Conservation (phyloP, 2,113 vertebrate genomes). For the Pimephales promelas region DNA sequence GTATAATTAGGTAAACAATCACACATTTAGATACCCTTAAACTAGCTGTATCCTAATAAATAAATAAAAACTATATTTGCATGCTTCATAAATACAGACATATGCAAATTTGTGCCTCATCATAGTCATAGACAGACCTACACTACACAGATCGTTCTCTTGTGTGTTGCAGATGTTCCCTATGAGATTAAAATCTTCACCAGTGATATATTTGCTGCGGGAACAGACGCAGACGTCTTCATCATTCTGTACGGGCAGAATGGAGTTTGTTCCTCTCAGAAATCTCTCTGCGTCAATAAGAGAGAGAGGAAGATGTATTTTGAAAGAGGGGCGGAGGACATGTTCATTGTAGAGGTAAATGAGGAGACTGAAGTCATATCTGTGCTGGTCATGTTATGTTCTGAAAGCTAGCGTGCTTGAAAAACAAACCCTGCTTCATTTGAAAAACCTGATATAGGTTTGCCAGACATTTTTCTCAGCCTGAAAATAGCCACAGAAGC, state of each 20-base stretch:
- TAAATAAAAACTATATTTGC: background rate
- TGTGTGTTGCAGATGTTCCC: conserved; percentile 83
- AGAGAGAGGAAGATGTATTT: conserved; percentile 92
- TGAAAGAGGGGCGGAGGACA: conserved; percentile 88
- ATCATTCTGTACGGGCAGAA: conserved; percentile 88
- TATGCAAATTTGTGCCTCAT: background rate
- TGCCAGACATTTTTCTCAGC: too few relatives aligned
- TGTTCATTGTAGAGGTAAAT: conserved; percentile 92
- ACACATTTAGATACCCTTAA: too few relatives aligned
- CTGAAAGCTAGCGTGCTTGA: background rate
- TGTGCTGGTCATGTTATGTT: background rate
- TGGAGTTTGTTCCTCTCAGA: conserved; percentile 84
- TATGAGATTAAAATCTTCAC: conserved; percentile 93
- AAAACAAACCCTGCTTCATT: background rate
- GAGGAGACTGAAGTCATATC: background rate
- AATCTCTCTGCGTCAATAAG: conserved; percentile 91
- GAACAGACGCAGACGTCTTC: conserved; percentile 91
- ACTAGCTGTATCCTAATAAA: too few relatives aligned
- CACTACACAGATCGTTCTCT: background rate
- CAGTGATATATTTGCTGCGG: conserved; percentile 89
- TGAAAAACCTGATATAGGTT: too few relatives aligned
- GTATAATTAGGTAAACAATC: too few relatives aligned
- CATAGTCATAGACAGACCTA: background rate
- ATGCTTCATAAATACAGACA: background rate
- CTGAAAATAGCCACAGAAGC: too few relatives aligned